Conservation (phyloP, 2,797 vertebrate species). For the Chaunax sp. region DNA sequence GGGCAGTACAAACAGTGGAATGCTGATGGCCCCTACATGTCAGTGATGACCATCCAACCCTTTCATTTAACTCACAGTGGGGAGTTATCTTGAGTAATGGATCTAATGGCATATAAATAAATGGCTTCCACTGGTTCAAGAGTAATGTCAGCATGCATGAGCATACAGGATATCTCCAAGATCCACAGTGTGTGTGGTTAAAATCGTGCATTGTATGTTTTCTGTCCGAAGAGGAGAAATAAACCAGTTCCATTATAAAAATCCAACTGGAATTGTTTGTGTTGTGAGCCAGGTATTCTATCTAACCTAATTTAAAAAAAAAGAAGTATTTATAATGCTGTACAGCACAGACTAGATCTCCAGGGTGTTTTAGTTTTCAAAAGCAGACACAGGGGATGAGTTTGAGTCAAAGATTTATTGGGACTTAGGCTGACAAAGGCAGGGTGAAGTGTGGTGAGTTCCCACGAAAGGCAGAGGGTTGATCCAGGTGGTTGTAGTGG, state of each 20-base stretch:
- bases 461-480: no score
- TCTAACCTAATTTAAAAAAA: no score
- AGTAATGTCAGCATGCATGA: neutral
- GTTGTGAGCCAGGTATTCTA: neutral
- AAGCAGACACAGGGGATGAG: no score
- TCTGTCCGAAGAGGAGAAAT: neutral
- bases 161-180: neutral
- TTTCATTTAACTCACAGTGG: conserved; percentile 12
- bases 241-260: neutral
- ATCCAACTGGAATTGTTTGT: neutral
- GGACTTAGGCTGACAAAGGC: no score
- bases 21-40: conserved; percentile 10
- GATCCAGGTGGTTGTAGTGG: no score
- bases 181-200: neutral
- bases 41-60: conserved; percentile 11
- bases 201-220: neutral
- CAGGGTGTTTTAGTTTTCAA: neutral
- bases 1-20: conserved; percentile 16
- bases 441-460: no score
- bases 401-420: no score
- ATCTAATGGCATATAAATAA: conserved; percentile 13
- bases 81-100: conserved; percentile 28
- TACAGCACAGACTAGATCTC: neutral
- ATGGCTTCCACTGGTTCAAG: conserved; percentile 12
- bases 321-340: conserved; percentile 6